Evolutionary conservation across 1,140 invertebrate genomes (phyloP).

Genomic region (Aradophagus sp.): DNA sequence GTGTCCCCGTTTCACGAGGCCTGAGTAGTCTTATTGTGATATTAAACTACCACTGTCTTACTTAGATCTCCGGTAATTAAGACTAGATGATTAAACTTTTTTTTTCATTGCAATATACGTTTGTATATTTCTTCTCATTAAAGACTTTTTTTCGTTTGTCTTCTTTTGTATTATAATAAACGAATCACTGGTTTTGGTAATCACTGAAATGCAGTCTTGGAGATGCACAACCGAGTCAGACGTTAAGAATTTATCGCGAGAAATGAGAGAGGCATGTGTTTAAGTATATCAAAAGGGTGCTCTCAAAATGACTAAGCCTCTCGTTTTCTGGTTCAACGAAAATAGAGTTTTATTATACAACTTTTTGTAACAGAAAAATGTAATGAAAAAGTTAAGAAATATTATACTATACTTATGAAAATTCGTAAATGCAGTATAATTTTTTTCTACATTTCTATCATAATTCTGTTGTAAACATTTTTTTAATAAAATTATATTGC

Average conservation of each 20-base stretch:
- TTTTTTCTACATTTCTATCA: too few species aligned
- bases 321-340: too few species aligned
- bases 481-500: too few species aligned
- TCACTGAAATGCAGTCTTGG: slow-evolving; percentile 16
- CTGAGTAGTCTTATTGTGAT: slow-evolving; percentile 76
- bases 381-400: too few species aligned
- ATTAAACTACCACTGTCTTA: slow-evolving; percentile 76
- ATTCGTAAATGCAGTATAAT: too few species aligned
- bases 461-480: too few species aligned
- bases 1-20: slow-evolving; percentile 71
- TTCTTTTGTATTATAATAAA: slow-evolving; percentile 1
- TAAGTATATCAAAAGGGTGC: slow-evolving; percentile 30
- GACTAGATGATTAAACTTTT: slow-evolving; percentile 59
- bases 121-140: slow-evolving; percentile 30
- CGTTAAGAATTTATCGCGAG: slow-evolving; percentile 17
- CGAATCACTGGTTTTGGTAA: slow-evolving; percentile 18
- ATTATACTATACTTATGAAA: too few species aligned
- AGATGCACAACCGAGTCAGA: slow-evolving; percentile 37
- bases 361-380: too few species aligned
- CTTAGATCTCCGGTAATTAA: slow-evolving; percentile 75
- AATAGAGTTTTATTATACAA: too few species aligned
- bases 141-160: slow-evolving; percentile 4
- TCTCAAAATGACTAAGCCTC: slow-evolving; percentile 1
- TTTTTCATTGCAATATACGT: slow-evolving; percentile 32
- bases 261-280: too few species aligned